Percentiles rank a stretch among this genome's conserved stretches.
These are phyloP conservation scores for Myotis planiceps DNA, from an alignment of 2,797 vertebrate genomes.

Conservation along the genomic window DNA sequence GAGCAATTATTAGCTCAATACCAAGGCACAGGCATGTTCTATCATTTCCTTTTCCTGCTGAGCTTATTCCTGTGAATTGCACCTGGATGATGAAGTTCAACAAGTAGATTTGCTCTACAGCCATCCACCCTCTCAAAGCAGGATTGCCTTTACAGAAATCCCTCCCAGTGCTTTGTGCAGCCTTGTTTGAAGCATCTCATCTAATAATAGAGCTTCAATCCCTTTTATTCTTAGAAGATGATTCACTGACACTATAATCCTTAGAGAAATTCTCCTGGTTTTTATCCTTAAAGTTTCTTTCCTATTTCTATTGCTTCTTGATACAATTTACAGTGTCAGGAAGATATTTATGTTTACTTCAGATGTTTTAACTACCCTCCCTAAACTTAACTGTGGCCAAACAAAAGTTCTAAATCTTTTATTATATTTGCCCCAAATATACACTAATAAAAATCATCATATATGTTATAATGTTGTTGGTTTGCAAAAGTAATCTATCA, in stretches of 20 bases:
- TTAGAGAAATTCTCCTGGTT: conserved; percentile 36
- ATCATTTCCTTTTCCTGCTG: conserved; percentile 56
- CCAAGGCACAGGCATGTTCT: conserved; percentile 31
- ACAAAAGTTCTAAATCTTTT: conserved; percentile 15
- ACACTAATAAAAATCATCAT: background rate
- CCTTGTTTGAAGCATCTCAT: background rate
- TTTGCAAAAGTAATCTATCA: conserved; percentile 15
- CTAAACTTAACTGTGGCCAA: background rate
- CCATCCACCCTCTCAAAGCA: background rate
- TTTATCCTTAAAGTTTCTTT: conserved; percentile 53
- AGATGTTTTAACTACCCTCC: background rate
- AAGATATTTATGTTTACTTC: conserved; percentile 13
- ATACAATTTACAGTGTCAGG: background rate
- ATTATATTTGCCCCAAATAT: background rate
- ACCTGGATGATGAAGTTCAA: conserved; percentile 53
- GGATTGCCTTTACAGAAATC: conserved; percentile 57
- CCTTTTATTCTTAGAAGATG: conserved; percentile 50
- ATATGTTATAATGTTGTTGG: background rate
- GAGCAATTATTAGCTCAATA: conserved; percentile 60
- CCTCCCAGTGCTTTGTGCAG: conserved; percentile 44
- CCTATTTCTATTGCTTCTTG: conserved; percentile 45
- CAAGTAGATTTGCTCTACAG: conserved; percentile 59
- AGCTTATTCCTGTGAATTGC: conserved; percentile 69
- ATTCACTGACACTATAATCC: conserved; percentile 39
- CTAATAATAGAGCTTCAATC: conserved; percentile 58